Conservation (phyloP, 2,797 vertebrate genomes). For the Galagoides demidoff region DNA sequence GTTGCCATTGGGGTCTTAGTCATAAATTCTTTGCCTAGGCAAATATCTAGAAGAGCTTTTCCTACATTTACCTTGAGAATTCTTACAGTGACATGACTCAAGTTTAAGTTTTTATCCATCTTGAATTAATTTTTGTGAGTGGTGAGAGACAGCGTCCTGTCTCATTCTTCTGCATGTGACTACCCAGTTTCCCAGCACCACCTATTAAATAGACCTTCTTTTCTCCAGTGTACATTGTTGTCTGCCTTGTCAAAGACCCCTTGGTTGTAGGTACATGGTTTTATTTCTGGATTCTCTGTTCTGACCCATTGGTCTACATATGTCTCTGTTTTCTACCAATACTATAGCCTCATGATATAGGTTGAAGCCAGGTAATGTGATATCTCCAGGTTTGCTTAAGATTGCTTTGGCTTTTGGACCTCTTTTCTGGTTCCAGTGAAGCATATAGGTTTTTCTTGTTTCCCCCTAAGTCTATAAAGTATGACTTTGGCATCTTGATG, state of each 20-base stretch:
- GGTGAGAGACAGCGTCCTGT: background rate
- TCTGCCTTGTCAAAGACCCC: background rate
- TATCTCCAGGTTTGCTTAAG: background rate
- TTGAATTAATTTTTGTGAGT: background rate
- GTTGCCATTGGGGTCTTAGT: background rate
- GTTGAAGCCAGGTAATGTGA: background rate
- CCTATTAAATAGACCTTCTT: background rate
- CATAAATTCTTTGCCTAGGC: background rate
- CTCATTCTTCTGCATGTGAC: background rate
- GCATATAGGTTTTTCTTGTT: too few relatives aligned
- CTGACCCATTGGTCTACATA: background rate
- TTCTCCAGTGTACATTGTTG: background rate
- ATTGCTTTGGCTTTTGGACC: background rate
- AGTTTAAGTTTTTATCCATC: background rate
- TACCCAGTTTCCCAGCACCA: background rate
- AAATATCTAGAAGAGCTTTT: background rate
- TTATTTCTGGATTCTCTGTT: background rate
- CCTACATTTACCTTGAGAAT: background rate
- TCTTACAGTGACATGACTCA: background rate
- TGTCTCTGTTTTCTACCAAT: background rate
- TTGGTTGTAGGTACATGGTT: background rate
- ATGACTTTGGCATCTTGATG: background rate
- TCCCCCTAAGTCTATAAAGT: background rate
- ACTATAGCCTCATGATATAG: background rate
- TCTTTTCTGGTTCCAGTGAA: background rate